Evolutionary conservation across 1,140 invertebrate genomes (phyloP).

Genomic region (Calosoma granatense): DNA sequence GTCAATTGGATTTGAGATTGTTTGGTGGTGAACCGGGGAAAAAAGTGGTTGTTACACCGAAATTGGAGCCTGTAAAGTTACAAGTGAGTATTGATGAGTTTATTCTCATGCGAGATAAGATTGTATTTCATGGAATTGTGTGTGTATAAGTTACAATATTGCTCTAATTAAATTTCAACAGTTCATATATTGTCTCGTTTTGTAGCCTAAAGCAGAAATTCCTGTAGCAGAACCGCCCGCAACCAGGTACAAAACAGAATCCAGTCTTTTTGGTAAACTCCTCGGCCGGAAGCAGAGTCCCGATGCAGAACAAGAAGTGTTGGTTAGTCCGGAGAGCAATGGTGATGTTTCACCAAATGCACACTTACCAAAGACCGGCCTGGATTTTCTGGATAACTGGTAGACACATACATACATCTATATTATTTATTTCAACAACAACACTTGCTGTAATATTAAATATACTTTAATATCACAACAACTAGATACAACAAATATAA

Average conservation of each 20-base stretch:
- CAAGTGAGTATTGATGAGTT: not conserved
- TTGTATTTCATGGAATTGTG: not conserved
- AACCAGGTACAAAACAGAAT: not conserved
- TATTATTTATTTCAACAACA: too few species aligned
- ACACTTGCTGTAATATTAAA: too few species aligned
- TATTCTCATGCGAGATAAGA: not conserved
- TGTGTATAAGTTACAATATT: too few species aligned
- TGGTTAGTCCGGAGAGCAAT: not conserved
- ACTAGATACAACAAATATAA: too few species aligned
- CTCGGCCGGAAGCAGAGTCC: not conserved
- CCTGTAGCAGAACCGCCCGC: too few species aligned
- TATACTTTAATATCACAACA: too few species aligned
- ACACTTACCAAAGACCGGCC: conserved; percentile 50
- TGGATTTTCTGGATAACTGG: conserved; percentile 58
- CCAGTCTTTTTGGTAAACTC: not conserved
- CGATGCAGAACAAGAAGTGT: not conserved
- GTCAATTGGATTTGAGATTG: conserved; percentile 54
- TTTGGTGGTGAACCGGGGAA: conserved; percentile 31
- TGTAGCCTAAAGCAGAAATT: too few species aligned
- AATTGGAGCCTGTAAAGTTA: not conserved
- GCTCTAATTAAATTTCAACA: too few species aligned
- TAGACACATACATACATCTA: too few species aligned
- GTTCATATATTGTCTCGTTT: too few species aligned
- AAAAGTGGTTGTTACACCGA: conserved; percentile 23
- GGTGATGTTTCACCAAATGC: conserved; percentile 33